These are phyloP conservation scores for Archilochus colubris DNA, from an alignment of 2,113 vertebrate species.

Conservation along the genomic window DNA sequence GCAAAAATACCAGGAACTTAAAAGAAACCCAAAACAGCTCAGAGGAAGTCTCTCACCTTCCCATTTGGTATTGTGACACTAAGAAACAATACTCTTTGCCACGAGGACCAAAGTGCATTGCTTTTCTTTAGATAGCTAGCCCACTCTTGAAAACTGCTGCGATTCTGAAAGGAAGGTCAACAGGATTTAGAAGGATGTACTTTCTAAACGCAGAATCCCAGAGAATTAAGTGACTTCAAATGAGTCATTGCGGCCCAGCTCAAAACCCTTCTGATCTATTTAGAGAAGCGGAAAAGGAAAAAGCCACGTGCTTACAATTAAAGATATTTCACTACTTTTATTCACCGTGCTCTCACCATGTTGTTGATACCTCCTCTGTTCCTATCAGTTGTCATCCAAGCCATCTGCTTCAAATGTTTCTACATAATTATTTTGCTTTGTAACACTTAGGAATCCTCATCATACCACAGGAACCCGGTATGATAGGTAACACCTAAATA, in stretches of 20 bases:
- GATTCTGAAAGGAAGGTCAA: not conserved
- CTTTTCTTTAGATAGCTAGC: not conserved
- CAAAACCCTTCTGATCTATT: not conserved
- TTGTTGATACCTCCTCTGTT: not conserved
- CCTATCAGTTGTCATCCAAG: not conserved
- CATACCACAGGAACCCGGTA: not conserved
- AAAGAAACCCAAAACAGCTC: not conserved
- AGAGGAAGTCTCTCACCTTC: not conserved
- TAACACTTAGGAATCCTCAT: not conserved
- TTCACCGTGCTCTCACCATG: not conserved
- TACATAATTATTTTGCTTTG: not conserved
- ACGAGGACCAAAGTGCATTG: not conserved
- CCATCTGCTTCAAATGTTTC: not conserved
- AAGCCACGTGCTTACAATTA: not conserved
- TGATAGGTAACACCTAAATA: not conserved
- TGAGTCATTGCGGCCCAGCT: not conserved
- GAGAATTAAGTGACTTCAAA: not conserved
- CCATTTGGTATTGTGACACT: not conserved
- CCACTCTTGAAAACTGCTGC: not conserved
- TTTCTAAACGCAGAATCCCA: not conserved
- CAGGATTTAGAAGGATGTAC: not conserved
- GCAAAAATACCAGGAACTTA: not conserved
- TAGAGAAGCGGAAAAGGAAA: not conserved
- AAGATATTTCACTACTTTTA: not conserved
- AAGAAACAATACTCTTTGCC: not conserved